Conservation (phyloP, 2,113 vertebrate genomes). For the Gila orcuttii region DNA sequence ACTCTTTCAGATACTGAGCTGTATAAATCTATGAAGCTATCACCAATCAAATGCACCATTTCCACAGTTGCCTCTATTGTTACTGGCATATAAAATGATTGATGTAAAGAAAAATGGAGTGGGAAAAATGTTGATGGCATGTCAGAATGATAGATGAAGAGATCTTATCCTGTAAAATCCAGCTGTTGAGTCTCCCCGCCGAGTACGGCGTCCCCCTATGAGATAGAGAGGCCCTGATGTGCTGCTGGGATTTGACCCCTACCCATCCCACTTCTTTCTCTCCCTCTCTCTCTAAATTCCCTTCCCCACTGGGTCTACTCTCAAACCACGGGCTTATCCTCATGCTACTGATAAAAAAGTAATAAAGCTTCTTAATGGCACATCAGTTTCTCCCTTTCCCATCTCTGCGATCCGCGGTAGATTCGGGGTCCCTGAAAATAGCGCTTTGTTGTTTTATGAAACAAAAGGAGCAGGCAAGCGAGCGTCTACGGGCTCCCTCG, state of each 20-base stretch:
- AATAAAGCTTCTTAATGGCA: slow-evolving; percentile 76
- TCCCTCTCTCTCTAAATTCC: slow-evolving; percentile 46
- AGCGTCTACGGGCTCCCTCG: slow-evolving; percentile 11
- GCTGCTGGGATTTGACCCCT: slow-evolving; percentile 44
- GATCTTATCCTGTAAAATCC: slow-evolving; percentile 39
- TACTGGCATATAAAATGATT: slow-evolving; percentile 37
- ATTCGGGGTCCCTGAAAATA: slow-evolving; percentile 70
- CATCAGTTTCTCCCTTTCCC: slow-evolving; percentile 68
- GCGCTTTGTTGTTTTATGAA: slow-evolving; percentile 68
- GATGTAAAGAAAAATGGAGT: slow-evolving; percentile 41
- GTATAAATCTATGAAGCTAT: slow-evolving; percentile 9
- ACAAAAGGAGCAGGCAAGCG: slow-evolving; percentile 61
- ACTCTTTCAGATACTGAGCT: not conserved
- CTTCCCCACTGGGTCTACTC: slow-evolving; percentile 29
- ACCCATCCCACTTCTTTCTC: slow-evolving; percentile 48
- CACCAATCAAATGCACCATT: slow-evolving; percentile 23
- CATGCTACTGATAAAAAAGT: slow-evolving; percentile 77
- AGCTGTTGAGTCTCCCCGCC: slow-evolving; percentile 3
- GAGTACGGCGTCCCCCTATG: not conserved
- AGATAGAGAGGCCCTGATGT: not conserved
- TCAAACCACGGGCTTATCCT: slow-evolving; percentile 61
- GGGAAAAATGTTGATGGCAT: slow-evolving; percentile 36
- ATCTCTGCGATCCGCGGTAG: slow-evolving; percentile 61
- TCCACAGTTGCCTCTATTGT: slow-evolving; percentile 34
- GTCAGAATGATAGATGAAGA: slow-evolving; percentile 45